Conservation (phyloP, 2,888 invertebrate species). For the Amiota mariae region DNA sequence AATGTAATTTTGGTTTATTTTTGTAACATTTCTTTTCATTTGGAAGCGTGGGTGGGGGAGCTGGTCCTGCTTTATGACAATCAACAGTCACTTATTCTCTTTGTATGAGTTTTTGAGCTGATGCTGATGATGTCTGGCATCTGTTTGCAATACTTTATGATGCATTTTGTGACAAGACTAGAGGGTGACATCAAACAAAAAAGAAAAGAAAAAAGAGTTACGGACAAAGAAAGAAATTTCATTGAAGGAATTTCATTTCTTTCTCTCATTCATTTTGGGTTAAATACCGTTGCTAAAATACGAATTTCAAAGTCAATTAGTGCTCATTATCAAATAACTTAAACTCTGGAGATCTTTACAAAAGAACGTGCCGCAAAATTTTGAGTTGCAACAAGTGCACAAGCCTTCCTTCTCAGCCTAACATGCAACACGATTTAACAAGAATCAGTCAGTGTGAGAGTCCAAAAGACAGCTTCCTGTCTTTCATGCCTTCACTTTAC, state of each 20-base stretch:
- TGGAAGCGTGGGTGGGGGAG: slow-evolving; percentile 50
- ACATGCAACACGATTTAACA: no score
- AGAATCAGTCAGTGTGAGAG: neutral
- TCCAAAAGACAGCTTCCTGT: neutral
- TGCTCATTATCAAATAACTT: slow-evolving; percentile 63
- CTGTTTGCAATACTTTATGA: slow-evolving; percentile 22
- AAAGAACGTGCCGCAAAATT: slow-evolving; percentile 25
- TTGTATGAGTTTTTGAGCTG: neutral
- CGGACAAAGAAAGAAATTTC: slow-evolving; percentile 2
- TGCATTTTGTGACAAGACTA: slow-evolving; percentile 7
- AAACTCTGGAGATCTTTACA: neutral
- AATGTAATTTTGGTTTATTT: slow-evolving; percentile 36
- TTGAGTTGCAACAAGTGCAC: slow-evolving; percentile 35
- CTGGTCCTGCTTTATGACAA: slow-evolving; percentile 43
- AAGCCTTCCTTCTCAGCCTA: slow-evolving; percentile 38
- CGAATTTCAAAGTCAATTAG: slow-evolving; percentile 64
- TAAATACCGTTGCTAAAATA: slow-evolving; percentile 44
- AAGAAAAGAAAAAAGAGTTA: neutral
- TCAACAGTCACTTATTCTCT: slow-evolving; percentile 62
- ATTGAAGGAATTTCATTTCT: slow-evolving; percentile 10
- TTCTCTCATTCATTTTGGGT: slow-evolving; percentile 44
- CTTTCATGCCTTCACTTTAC: no score
- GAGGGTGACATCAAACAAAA: slow-evolving; percentile 35
- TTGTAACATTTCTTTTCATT: neutral
- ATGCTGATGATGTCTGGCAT: neutral